phyloP scores from a whole-genome alignment of 2,113 vertebrate species.

The Labrus mixtus region DNA sequence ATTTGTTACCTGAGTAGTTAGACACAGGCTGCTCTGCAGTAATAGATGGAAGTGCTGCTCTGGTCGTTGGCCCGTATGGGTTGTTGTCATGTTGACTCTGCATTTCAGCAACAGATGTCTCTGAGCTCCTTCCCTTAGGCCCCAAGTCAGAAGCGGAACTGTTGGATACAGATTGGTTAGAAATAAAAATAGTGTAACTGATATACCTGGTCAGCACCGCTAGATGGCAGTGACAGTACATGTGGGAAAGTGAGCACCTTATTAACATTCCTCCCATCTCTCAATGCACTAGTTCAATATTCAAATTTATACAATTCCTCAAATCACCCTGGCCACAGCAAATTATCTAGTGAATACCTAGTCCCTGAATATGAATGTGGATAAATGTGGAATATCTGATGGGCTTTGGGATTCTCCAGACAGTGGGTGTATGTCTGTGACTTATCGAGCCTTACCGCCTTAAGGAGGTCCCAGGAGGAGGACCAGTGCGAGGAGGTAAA shows the following conservation, averaged over 20 bases:
- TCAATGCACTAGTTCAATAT: slow-evolving; percentile 71
- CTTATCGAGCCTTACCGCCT: slow-evolving; percentile 82
- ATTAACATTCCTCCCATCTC: slow-evolving; percentile 75
- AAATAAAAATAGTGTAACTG: slow-evolving; percentile 27
- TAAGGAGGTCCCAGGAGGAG: slow-evolving; percentile 89
- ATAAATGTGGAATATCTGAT: slow-evolving; percentile 48
- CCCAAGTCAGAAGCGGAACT: slow-evolving; percentile 96
- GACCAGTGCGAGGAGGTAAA: slow-evolving; percentile 93
- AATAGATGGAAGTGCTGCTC: slow-evolving; percentile 87
- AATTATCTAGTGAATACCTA: slow-evolving; percentile 56
- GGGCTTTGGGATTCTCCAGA: slow-evolving; percentile 25
- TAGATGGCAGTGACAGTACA: slow-evolving; percentile 65
- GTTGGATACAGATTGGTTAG: slow-evolving; percentile 23
- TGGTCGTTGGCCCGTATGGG: slow-evolving; percentile 84
- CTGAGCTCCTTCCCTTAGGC: slow-evolving; percentile 89
- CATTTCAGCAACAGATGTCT: slow-evolving; percentile 87
- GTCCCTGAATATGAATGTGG: slow-evolving; percentile 61
- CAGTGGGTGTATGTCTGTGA: slow-evolving; percentile 28
- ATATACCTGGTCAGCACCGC: slow-evolving; percentile 36
- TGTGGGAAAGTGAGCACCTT: slow-evolving; percentile 5
- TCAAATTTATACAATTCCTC: slow-evolving; percentile 73
- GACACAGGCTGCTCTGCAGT: slow-evolving; percentile 90
- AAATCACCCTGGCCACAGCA: slow-evolving; percentile 60
- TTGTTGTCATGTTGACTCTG: slow-evolving; percentile 86
- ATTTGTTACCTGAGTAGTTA: slow-evolving; percentile 92